These are phyloP conservation scores for Clarias laeviceps DNA, from an alignment of 2,797 vertebrate genomes.

Conservation along the genomic window DNA sequence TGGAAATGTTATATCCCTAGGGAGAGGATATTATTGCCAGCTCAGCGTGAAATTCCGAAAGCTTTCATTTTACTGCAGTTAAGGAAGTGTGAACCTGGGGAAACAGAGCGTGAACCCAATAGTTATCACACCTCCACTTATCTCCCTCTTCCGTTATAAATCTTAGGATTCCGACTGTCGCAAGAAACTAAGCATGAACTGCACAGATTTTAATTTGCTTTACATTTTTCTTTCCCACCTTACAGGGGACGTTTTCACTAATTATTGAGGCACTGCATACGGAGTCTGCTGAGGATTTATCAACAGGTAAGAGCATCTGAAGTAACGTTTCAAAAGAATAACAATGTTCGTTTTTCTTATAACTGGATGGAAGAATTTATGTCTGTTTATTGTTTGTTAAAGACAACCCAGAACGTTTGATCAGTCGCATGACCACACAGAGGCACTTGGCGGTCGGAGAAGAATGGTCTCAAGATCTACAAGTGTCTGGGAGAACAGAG, in stretches of 20 bases:
- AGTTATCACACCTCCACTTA: conserved; percentile 68
- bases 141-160: conserved; percentile 56
- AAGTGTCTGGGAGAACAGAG: conserved; percentile 85
- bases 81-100: conserved; percentile 74
- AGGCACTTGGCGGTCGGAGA: conserved; percentile 92
- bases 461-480: conserved; percentile 94
- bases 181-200: not conserved
- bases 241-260: conserved; percentile 96
- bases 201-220: not conserved
- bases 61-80: conserved; percentile 74
- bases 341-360: not conserved
- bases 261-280: conserved; percentile 97
- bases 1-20: conserved; percentile 76
- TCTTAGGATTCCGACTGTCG: not conserved
- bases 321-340: not conserved
- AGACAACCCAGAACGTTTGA: conserved; percentile 92
- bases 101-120: conserved; percentile 71
- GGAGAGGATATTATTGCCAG: conserved; percentile 75
- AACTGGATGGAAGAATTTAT: not conserved
- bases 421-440: conserved; percentile 92
- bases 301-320: conserved; percentile 82
- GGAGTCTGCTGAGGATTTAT: conserved; percentile 89
- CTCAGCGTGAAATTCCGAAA: conserved; percentile 80
- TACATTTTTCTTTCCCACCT: conserved; percentile 36
- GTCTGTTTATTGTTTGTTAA: conserved; percentile 35